phyloP scores from a whole-genome alignment of 1,140 invertebrate genomes.

The Drosophila lowei region DNA sequence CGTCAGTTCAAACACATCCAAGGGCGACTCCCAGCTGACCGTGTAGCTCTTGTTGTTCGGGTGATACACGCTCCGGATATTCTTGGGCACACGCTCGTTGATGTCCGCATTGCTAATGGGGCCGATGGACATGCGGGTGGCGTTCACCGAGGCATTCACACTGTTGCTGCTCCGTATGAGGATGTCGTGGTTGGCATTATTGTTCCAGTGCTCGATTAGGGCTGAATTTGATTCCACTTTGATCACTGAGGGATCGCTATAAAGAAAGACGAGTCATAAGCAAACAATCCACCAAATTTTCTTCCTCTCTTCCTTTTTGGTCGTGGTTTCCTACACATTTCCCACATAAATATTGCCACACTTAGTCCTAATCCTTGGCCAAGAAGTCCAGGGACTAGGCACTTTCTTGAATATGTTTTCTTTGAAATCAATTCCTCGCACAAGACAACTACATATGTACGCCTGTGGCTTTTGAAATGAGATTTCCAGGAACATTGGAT shows the following conservation, averaged over 20 bases:
- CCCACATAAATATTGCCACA: too few species aligned
- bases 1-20: slow-evolving; percentile 31
- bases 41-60: slow-evolving; percentile 64
- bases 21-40: slow-evolving; percentile 68
- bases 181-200: slow-evolving; percentile 50
- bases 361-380: too few species aligned
- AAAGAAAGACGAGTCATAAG: not conserved
- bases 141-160: slow-evolving; percentile 52
- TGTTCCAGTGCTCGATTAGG: slow-evolving; percentile 56
- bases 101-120: slow-evolving; percentile 46
- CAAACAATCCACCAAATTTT: too few species aligned
- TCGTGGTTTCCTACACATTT: too few species aligned
- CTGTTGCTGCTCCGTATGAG: slow-evolving; percentile 65
- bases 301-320: too few species aligned
- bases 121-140: slow-evolving; percentile 59
- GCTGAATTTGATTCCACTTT: slow-evolving; percentile 56
- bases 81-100: slow-evolving; percentile 38
- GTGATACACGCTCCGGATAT: slow-evolving; percentile 70
- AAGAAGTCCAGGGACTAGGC: too few species aligned
- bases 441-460: too few species aligned
- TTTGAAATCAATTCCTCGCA: too few species aligned
- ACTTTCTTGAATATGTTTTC: too few species aligned
- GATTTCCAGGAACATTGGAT: not conserved
- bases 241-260: slow-evolving; percentile 41
- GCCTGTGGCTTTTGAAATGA: not conserved